These are phyloP conservation scores for Dasyornis broadbenti DNA, from an alignment of 2,113 vertebrate genomes.

Conservation along the genomic window DNA sequence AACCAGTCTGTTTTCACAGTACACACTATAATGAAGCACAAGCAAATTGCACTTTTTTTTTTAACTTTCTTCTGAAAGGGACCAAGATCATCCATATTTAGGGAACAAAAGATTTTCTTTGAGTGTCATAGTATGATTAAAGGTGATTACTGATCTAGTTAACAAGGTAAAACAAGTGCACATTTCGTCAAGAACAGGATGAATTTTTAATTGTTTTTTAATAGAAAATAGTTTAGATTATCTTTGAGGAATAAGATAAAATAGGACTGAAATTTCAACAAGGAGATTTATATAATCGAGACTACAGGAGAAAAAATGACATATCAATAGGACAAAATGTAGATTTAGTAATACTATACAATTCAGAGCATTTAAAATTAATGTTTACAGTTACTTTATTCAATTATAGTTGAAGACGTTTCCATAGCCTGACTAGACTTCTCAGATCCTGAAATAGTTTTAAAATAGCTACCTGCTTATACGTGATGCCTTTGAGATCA, in stretches of 20 bases:
- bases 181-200: not conserved
- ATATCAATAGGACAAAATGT: not conserved
- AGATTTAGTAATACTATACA: not conserved
- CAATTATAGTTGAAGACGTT: not conserved
- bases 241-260: not conserved
- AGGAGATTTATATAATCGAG: not conserved
- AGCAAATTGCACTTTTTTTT: not conserved
- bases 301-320: not conserved
- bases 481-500: not conserved
- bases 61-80: not conserved
- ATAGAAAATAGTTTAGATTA: not conserved
- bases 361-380: not conserved
- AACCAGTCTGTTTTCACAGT: not conserved
- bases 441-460: not conserved
- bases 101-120: not conserved
- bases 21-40: not conserved
- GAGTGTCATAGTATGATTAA: not conserved
- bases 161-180: not conserved
- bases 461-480: not conserved
- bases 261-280: not conserved
- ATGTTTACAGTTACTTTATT: not conserved
- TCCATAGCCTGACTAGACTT: not conserved
- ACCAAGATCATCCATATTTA: not conserved
- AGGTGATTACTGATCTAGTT: not conserved
- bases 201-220: not conserved